These are phyloP conservation scores for Penaeus vannamei DNA, from an alignment of 1,140 invertebrate species.

Conservation along the genomic window DNA sequence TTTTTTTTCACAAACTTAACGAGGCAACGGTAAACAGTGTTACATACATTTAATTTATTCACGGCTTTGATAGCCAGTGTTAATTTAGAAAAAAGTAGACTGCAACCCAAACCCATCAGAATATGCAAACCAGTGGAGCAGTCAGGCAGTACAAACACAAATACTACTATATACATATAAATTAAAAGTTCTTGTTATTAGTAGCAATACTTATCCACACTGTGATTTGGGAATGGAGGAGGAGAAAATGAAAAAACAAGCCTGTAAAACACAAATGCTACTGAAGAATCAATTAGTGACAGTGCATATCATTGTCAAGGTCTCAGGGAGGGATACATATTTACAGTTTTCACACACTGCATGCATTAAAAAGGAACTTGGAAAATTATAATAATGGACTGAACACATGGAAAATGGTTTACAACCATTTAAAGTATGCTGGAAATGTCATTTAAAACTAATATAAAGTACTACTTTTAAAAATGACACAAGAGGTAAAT, in stretches of 20 bases:
- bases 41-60: neutral
- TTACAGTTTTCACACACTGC: conserved; percentile 62
- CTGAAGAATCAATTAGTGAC: conserved; percentile 65
- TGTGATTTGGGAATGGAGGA: conserved; percentile 57
- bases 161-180: conserved; percentile 61
- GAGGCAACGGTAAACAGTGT: neutral
- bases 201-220: conserved; percentile 60
- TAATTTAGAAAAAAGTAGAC: conserved; percentile 49
- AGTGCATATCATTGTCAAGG: conserved; percentile 60
- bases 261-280: conserved; percentile 65
- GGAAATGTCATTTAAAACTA: conserved; percentile 40
- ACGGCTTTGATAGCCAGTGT: conserved; percentile 39
- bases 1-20: too few species aligned
- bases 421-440: conserved; percentile 20
- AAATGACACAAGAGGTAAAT: conserved; percentile 36
- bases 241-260: conserved; percentile 61
- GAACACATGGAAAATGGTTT: conserved; percentile 2
- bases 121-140: conserved; percentile 60
- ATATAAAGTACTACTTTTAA: conserved; percentile 40
- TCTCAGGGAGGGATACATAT: conserved; percentile 65
- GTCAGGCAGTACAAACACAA: conserved; percentile 56
- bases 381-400: conserved; percentile 37
- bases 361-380: conserved; percentile 55
- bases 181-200: conserved; percentile 56
- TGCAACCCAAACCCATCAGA: conserved; percentile 56